Conservation (phyloP, 2,797 vertebrate genomes). For the Eremophila alpestris region DNA sequence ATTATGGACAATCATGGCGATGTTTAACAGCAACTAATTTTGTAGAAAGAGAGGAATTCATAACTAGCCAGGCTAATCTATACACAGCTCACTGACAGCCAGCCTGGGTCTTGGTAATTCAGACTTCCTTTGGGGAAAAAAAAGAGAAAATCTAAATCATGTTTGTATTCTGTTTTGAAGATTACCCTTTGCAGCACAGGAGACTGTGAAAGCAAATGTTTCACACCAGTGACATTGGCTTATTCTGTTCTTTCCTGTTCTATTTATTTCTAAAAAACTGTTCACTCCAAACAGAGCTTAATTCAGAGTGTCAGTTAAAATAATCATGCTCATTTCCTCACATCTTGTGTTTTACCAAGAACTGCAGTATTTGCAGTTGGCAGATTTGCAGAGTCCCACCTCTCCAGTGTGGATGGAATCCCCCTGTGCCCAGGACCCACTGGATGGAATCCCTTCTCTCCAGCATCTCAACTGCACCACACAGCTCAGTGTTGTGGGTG, state of each 20-base stretch:
- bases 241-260: background rate
- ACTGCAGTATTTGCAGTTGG: background rate
- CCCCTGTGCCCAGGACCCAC: background rate
- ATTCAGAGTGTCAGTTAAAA: background rate
- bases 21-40: background rate
- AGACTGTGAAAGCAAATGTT: background rate
- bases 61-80: background rate
- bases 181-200: background rate
- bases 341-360: background rate
- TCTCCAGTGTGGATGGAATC: background rate
- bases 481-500: rapidly evolving
- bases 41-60: background rate
- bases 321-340: background rate
- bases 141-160: background rate
- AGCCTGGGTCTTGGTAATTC: background rate
- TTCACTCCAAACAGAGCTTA: background rate
- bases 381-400: background rate
- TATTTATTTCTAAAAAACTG: background rate
- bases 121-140: background rate
- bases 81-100: background rate
- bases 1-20: background rate
- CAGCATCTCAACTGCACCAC: background rate
- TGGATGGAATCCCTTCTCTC: background rate
- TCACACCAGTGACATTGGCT: background rate
- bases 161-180: background rate